Base-by-base conservation (phyloP, 2,113 vertebrate genomes). In the Labeo catla region DNA sequence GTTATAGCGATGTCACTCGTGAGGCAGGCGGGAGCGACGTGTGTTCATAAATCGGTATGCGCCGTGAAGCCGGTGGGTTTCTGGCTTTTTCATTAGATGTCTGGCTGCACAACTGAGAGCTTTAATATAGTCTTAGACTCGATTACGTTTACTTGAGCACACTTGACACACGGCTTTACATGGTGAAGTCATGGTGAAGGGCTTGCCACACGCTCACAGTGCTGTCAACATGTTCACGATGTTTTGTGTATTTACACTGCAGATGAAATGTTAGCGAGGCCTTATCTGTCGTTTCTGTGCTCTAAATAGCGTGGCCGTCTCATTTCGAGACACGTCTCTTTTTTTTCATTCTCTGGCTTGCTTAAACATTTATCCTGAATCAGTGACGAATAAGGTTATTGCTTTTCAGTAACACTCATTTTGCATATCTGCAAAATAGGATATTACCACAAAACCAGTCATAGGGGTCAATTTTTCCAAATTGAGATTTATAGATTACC, bases 161-260 rank as follows among this genome's bases (percentile, higher is more conserved):
- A 39, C 88, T 79, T 91, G 87, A 91, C 89, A 89, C 93, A 92
- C 94, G 95, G 94, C 95, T 96, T 94, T 95, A 94, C 94, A 89
- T 94, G 94, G 90, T 91, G 90, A 86, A 80, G 65, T 78, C 61
- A 80, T 28, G 49, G 90, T 90, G 91, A 80, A 81, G 79, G 79
- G 59, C 79, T 81, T 81, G 43, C 28, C 59, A 9, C 19, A 3
- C 23, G 47, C 47, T 52, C 74, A 9, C 8, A 13, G 23, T 57
- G 77, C 43, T 45, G 77, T 61, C 36, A 80, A 45, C 7, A 39
- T 39, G 39, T 90, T 87, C 72, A 74, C 4, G 21, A 8, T 21
- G 23, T 43, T 74, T n/a, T 76, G n/a, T 50, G 70, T 78, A 34
- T 79, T 3, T 59, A 10, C 28, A 43, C 92, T 85, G 87, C 50